Base-by-base conservation (phyloP, 2,888 invertebrate genomes). In the Pogonocherus hispidulus region DNA sequence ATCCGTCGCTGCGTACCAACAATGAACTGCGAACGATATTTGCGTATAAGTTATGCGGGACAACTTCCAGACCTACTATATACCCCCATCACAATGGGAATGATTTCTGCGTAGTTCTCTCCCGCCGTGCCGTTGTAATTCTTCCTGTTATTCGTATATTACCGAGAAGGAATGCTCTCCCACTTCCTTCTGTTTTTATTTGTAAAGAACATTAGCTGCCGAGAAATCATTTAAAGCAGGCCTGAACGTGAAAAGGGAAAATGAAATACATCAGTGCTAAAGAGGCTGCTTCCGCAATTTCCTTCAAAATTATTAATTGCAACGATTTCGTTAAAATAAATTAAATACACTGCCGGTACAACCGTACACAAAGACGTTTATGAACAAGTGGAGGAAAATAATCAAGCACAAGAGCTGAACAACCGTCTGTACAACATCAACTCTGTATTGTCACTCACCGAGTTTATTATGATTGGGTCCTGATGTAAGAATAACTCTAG, bases 11-110 rank as follows among this genome's bases (percentile, higher is more conserved):
- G n/a, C n/a, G n/a, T n/a, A n/a, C n/a, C n/a, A n/a, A n/a, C 37
- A 52, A 41, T 37, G 41, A 63, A 63, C 63, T 41, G 52, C 52
- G 52, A 11, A 11, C 52, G 44, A 51, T 63, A 63, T 52, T 52
- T 52, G 27, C 22, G 63, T 18, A 41, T 63, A 37, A 47, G 41
- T 57, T 46, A 9, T 16, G 2, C 41, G 3, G 35, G 35, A 14
- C 32, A 35, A 59, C n/a, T 19, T 47, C 47, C 14, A 23, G 47
- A 47, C 59, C 27, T 32, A 47, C 47, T 47, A 35, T 32, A 47
- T n/a, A 47, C 59, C 32, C 32, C 32, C 9, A 32, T 11, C 4
- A 32, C 11, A 22, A 49, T 49, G 49, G 22, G 22, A 49, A 49
- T 49, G 20, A 49, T 22, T 49, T 20, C 49, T 20, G 11, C 49